Evolutionary conservation across 2,888 invertebrate species (phyloP), one percentile per base, ranked within the genome.

Genomic region (Scaptomyza flava): DNA sequence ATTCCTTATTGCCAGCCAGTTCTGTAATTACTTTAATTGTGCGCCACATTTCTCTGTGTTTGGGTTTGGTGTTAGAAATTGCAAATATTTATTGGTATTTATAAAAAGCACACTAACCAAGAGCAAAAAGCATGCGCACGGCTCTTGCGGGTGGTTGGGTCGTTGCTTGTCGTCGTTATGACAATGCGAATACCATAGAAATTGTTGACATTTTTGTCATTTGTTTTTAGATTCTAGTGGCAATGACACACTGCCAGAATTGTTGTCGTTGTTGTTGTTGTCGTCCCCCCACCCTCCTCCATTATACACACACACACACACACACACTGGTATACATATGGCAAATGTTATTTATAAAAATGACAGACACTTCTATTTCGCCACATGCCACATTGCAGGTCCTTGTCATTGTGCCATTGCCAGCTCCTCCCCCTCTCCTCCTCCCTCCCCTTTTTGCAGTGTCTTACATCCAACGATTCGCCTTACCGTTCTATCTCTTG

Each of bases 301-400:
- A n/a, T n/a, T 51, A 46, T 45, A 66, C 43, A 57, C 47, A 60
- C 17, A 64, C 31, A 7, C 31, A 33, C 27, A 34, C 11, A 20
- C 14, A 36, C 14, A 46, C 7, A 36, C 9, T 56, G 17, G 42
- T 6, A 52, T 3, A 43, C 31, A 58, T 50, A 71, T 63, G 36
- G 63, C 53, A 70, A 85, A 82, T 87, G 86, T 82, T 82, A 85
- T 87, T 82, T 82, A 82, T 85, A 87, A 87, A 82, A 82, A 82
- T 87, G 82, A 82, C 88, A 87, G 88, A 87, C 82, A 82, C 82
- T 82, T 82, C 82, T 87, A 87, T 82, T 82, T 82, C 83, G 82
- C 78, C 81, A 74, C 74, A 74, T 74, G 74, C 78, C 78, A 74
- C 74, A 74, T 68, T 74, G 78, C 71, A 65, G 61, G 62, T 77